Percentiles rank a stretch among this genome's conserved stretches.
Conservation (phyloP, 2,797 vertebrate genomes). For the Atherinosoma microstoma region DNA sequence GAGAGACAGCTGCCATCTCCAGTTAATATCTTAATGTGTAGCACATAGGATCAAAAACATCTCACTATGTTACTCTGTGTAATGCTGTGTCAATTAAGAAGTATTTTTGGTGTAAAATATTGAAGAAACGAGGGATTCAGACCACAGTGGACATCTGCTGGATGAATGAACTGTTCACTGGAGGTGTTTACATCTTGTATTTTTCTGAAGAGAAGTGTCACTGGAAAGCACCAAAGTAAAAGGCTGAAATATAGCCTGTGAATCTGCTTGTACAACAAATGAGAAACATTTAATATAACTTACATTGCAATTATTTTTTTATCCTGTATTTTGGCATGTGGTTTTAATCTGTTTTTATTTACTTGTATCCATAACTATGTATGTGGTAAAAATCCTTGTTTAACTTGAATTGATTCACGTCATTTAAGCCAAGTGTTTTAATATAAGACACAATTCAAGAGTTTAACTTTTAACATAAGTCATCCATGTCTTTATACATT, state of each 20-base stretch:
- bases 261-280: conserved; percentile 73
- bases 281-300: conserved; percentile 83
- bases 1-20: conserved; percentile 57
- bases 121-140: conserved; percentile 35
- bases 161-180: conserved; percentile 25
- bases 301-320: conserved; percentile 88
- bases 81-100: conserved; percentile 39
- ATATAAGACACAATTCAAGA: conserved; percentile 87
- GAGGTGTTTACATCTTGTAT: conserved; percentile 29
- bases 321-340: conserved; percentile 89
- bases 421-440: conserved; percentile 83
- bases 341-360: conserved; percentile 84
- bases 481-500: conserved; percentile 66
- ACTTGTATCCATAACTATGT: conserved; percentile 77
- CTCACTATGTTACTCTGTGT: conserved; percentile 53
- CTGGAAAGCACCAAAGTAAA: conserved; percentile 72
- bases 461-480: conserved; percentile 76
- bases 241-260: conserved; percentile 73
- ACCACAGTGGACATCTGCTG: conserved; percentile 46
- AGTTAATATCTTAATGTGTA: conserved; percentile 55
- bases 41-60: conserved; percentile 55
- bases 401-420: conserved; percentile 83
- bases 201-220: conserved; percentile 44
- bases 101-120: conserved; percentile 42
- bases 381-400: conserved; percentile 86